Percentiles rank a stretch among this genome's conserved stretches.
phyloP scores from a whole-genome alignment of 2,888 invertebrate species.

The Caenorhabditis zanzibari region DNA sequence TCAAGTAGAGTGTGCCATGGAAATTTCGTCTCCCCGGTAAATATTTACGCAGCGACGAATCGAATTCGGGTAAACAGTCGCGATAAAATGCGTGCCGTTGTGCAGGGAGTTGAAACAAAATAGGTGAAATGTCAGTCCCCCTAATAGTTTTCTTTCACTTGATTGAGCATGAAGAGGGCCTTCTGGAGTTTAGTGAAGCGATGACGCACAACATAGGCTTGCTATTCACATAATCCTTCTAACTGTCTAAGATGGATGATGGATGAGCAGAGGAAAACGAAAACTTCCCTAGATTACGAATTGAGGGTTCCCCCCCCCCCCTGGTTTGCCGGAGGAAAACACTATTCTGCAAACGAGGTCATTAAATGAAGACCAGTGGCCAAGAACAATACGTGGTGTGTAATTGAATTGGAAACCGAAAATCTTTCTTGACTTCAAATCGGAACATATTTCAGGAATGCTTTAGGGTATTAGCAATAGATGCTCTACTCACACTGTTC shows the following conservation, averaged over 20 bases:
- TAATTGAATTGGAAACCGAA: slow-evolving; percentile 32
- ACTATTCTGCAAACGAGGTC: slow-evolving; percentile 54
- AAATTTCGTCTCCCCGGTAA: slow-evolving; percentile 46
- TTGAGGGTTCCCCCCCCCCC: not conserved
- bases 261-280: slow-evolving; percentile 17
- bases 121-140: slow-evolving; percentile 26
- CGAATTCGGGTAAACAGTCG: slow-evolving; percentile 53
- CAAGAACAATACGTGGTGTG: slow-evolving; percentile 53
- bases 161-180: slow-evolving; percentile 5
- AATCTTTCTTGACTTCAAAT: not conserved
- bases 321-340: slow-evolving; percentile 15
- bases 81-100: slow-evolving; percentile 48
- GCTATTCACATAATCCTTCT: slow-evolving; percentile 44
- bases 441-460: slow-evolving; percentile 24
- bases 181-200: not conserved
- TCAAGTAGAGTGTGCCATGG: slow-evolving; percentile 55
- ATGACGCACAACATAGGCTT: slow-evolving; percentile 25
- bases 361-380: slow-evolving; percentile 50
- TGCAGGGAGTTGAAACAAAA: slow-evolving; percentile 38
- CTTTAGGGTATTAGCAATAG: slow-evolving; percentile 36
- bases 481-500: slow-evolving; percentile 59
- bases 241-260: slow-evolving; percentile 42
- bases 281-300: slow-evolving; percentile 52
- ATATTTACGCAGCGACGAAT: slow-evolving; percentile 60
- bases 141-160: slow-evolving; percentile 9